These are phyloP conservation scores for Andrena hattorfiana DNA, from an alignment of 2,888 invertebrate species.

Conservation along the genomic window DNA sequence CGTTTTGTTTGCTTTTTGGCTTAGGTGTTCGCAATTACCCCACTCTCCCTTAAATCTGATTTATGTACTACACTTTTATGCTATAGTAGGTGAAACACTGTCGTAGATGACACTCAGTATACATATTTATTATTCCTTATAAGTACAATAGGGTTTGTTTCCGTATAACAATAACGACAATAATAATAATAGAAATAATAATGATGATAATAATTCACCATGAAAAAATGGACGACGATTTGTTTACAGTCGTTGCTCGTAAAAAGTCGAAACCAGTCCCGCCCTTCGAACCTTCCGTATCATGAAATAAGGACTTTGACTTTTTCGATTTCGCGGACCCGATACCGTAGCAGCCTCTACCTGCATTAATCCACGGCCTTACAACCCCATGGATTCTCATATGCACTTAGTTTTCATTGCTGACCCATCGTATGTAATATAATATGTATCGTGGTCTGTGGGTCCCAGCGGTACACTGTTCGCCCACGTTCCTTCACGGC, in stretches of 20 bases:
- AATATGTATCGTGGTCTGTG: conserved; percentile 83
- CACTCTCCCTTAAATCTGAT: no score
- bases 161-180: no score
- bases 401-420: conserved; percentile 85
- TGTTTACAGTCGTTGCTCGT: conserved; percentile 42
- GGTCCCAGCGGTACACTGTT: conserved; percentile 81
- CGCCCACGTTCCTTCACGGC: conserved; percentile 74
- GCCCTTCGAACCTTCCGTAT: conserved; percentile 46
- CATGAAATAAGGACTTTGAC: conserved; percentile 54
- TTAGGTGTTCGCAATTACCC: no score
- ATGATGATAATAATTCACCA: conserved; percentile 35
- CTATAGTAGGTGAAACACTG: no score
- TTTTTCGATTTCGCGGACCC: conserved; percentile 65
- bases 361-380: conserved; percentile 44
- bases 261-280: conserved; percentile 49
- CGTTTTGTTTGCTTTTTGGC: no score
- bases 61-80: no score
- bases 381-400: conserved; percentile 83
- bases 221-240: conserved; percentile 48
- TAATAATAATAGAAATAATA: background rate
- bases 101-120: no score
- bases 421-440: conserved; percentile 82
- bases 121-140: no score
- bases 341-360: conserved; percentile 44
- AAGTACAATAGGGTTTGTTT: no score